Conservation (phyloP, 2,888 invertebrate genomes). For the Apodemia zela region DNA sequence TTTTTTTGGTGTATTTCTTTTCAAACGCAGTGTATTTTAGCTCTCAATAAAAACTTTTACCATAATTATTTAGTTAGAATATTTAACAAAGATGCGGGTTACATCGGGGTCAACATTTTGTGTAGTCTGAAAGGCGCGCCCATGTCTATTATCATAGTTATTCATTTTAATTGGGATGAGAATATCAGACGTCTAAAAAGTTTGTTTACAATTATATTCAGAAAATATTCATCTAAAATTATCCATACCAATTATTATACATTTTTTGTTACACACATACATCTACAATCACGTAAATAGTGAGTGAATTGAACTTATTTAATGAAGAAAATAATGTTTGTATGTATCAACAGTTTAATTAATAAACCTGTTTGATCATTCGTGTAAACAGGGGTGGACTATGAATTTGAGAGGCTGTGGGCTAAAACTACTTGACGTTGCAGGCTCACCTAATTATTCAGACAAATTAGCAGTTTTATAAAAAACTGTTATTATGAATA, state of each 20-base stretch:
- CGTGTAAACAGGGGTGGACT: too few species aligned
- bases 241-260: neutral
- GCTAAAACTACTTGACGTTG: too few species aligned
- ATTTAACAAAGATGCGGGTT: constrained; percentile 25
- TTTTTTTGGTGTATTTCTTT: neutral
- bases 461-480: too few species aligned
- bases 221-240: neutral
- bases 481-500: too few species aligned
- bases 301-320: too few species aligned
- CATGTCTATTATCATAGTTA: constrained; percentile 28
- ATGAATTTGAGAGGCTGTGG: too few species aligned
- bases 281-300: too few species aligned
- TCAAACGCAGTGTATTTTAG: constrained; percentile 1
- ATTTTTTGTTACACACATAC: too few species aligned
- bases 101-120: constrained; percentile 30
- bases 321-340: too few species aligned
- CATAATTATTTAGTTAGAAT: constrained; percentile 26
- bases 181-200: constrained; percentile 16
- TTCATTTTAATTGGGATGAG: constrained; percentile 26
- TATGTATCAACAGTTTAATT: too few species aligned
- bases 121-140: constrained; percentile 25
- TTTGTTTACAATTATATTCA: constrained; percentile 11
- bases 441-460: too few species aligned
- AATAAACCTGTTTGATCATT: too few species aligned
- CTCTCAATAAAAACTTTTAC: constrained; percentile 20